phyloP scores from a whole-genome alignment of 2,797 vertebrate genomes.

The Taeniopygia guttata region DNA sequence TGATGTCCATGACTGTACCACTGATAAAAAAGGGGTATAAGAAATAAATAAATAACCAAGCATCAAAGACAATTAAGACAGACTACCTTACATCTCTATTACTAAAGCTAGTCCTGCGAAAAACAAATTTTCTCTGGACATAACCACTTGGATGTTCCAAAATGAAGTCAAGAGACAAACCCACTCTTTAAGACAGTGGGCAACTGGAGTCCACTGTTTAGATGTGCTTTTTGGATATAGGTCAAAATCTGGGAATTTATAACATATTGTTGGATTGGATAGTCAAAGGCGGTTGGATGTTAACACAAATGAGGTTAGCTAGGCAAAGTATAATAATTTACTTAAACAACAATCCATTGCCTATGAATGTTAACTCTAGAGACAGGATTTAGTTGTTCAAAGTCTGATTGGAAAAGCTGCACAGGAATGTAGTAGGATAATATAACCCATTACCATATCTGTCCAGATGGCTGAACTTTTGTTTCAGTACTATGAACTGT shows the following conservation, averaged over 20 bases:
- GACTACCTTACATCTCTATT: background rate
- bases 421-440: constrained; percentile 3
- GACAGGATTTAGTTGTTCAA: constrained; percentile 30
- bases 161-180: background rate
- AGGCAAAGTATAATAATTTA: constrained; percentile 18
- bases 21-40: background rate
- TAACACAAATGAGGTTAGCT: constrained; percentile 15
- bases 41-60: background rate
- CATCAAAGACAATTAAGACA: background rate
- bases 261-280: background rate
- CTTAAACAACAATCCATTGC: background rate
- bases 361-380: constrained; percentile 33
- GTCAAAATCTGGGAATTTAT: background rate
- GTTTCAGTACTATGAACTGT: background rate
- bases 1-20: background rate
- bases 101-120: background rate
- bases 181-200: background rate
- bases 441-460: constrained; percentile 28
- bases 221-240: background rate
- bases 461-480: constrained; percentile 51
- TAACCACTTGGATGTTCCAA: background rate
- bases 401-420: constrained; percentile 27
- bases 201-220: background rate
- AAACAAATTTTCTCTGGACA: background rate
- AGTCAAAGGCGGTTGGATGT: constrained; percentile 24